phyloP scores from a whole-genome alignment of 2,888 invertebrate species.

The Arctia plantaginis region DNA sequence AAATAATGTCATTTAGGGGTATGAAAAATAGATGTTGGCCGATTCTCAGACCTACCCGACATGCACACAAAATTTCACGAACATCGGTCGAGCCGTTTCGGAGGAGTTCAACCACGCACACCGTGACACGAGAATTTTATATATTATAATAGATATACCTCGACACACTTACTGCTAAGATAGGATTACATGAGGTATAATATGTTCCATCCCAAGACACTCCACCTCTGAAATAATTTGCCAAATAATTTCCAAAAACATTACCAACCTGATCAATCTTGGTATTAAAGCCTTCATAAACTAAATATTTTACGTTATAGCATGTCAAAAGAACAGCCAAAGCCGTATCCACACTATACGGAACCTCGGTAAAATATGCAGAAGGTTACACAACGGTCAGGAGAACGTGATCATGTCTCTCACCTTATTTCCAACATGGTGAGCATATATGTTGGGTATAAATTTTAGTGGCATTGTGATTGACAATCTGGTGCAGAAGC shows the following conservation, averaged over 20 bases:
- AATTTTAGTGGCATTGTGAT: conserved; percentile 10
- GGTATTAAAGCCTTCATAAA: background rate
- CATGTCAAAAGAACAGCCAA: background rate
- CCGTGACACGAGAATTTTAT: no score
- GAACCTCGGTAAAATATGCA: conserved; percentile 66
- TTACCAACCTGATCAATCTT: background rate
- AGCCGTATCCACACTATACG: conserved; percentile 33
- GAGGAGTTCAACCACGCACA: no score
- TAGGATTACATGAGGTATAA: background rate
- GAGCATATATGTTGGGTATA: background rate
- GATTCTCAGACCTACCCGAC: no score
- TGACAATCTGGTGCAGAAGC: background rate
- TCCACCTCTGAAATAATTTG: background rate
- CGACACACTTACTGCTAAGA: no score
- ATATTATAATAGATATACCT: no score
- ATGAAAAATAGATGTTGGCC: no score
- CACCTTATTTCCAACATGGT: conserved; percentile 12
- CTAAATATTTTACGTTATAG: no score
- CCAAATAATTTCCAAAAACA: background rate
- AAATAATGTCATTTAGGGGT: no score
- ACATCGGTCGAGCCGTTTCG: no score
- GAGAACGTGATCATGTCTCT: conserved; percentile 43
- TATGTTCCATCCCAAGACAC: background rate
- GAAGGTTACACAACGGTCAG: conserved; percentile 60
- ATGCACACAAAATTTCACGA: no score